Evolutionary conservation across 1,140 invertebrate genomes (phyloP), one percentile per base, ranked within the genome.

Genomic region (Mesaphorura yosii): DNA sequence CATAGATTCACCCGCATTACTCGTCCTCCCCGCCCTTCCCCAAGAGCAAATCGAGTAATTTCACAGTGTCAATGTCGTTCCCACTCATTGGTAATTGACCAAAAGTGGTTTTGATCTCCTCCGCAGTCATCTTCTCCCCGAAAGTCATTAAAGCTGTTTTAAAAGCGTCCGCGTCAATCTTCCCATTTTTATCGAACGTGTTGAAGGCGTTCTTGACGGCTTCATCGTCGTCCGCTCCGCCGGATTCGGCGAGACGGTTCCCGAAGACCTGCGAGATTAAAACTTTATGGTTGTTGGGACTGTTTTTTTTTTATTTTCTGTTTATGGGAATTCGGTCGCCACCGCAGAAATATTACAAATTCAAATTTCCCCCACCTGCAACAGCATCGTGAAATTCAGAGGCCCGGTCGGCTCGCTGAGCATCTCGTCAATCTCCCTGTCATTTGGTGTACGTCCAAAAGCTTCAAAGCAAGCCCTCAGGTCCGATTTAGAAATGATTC

Each of bases 401-500:
- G 89, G 89, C 65, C 86, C 90, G 42, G 87, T 76, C 40, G 87
- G 87, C 73, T 95, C 90, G 63, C 75, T 75, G 57, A 93, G 71
- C 89, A 94, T 93, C 59, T 84, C 79, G 58, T 93, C 87, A 55
- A 94, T 73, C 72, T 94, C 89, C 70, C 88, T 86, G 66, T 94
- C 89, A 63, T 78, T 79, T 64, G 83, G 81, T 53, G 91, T 76
- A 71, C 86, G 83, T 75, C 93, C 93, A 55, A 96, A 79, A 62
- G 86, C 85, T 73, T 94, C 90, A 76, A 90, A 96, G 68, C 91
- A 92, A 67, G 85, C 84, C 69, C 89, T 84, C 66, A 98, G 79
- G 75, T 98, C 94, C 71, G 83, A 84, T 72, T 94, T 91, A 70
- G 86, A 86, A 70, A 98, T 88, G 74, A 97, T 85, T 65, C 92